Conservation (phyloP, 2,797 vertebrate species). For the Anisognathus igniventris region DNA sequence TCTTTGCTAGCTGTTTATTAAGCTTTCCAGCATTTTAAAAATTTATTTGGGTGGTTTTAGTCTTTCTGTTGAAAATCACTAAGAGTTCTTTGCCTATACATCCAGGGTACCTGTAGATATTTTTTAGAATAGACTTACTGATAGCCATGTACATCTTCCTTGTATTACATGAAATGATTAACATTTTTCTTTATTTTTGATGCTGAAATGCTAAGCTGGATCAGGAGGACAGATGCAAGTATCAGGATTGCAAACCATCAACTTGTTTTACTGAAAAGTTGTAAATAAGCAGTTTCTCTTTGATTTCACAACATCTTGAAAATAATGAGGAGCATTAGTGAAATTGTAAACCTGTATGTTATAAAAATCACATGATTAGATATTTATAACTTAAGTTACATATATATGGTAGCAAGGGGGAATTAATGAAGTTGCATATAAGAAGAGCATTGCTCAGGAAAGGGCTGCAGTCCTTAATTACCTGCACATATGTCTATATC, state of each 20-base stretch:
- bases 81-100: neutral
- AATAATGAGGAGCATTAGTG: neutral
- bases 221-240: neutral
- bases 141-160: neutral
- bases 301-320: neutral
- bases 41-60: neutral
- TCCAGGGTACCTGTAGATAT: neutral
- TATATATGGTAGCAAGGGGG: neutral
- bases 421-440: neutral
- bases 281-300: neutral
- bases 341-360: neutral
- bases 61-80: neutral
- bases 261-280: neutral
- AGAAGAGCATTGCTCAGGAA: neutral
- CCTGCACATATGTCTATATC: neutral
- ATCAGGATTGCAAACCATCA: neutral
- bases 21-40: neutral
- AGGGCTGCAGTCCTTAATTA: neutral
- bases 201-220: neutral
- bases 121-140: neutral
- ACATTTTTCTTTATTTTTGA: neutral
- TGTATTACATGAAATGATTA: neutral
- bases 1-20: neutral
- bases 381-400: neutral
- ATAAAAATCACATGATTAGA: neutral